A percentile compares a stretch with the other conserved stretches of the same genome.
phyloP scores from a whole-genome alignment of 2,113 vertebrate genomes.

The Hippocampus abdominalis region DNA sequence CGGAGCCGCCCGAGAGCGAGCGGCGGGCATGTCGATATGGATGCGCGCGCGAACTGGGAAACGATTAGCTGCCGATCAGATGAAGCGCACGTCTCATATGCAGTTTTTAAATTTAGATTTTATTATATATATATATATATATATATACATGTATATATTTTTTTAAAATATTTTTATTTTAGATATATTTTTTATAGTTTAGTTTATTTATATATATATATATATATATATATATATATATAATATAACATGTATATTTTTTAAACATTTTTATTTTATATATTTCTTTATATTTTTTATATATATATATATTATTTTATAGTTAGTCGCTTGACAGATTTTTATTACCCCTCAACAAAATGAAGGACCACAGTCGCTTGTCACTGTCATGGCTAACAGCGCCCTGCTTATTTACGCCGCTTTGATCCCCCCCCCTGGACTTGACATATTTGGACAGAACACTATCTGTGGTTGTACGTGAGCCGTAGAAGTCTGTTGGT shows the following conservation, averaged over 20 bases:
- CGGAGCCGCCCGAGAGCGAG: slow-evolving; percentile 14
- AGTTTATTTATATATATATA: too few relatives aligned
- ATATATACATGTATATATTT: too few relatives aligned
- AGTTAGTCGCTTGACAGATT: too few relatives aligned
- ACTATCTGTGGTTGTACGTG: neutral
- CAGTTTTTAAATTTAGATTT: too few relatives aligned
- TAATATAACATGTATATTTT: too few relatives aligned
- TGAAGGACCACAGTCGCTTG: neutral
- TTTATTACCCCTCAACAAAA: neutral
- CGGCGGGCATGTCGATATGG: slow-evolving; percentile 12
- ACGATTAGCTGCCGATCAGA: neutral
- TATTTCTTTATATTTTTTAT: too few relatives aligned
- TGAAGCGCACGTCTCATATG: neutral
- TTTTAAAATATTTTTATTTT: neutral
- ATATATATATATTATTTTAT: too few relatives aligned
- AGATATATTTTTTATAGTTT: too few relatives aligned
- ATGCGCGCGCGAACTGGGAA: neutral
- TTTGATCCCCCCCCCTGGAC: neutral
- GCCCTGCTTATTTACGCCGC: too few relatives aligned
- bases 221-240: too few relatives aligned
- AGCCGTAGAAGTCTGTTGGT: neutral
- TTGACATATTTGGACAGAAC: neutral
- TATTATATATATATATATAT: too few relatives aligned
- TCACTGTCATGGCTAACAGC: neutral
- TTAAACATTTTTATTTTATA: too few relatives aligned